Conservation (phyloP, 2,797 vertebrate genomes). For the Chelonia mydas region DNA sequence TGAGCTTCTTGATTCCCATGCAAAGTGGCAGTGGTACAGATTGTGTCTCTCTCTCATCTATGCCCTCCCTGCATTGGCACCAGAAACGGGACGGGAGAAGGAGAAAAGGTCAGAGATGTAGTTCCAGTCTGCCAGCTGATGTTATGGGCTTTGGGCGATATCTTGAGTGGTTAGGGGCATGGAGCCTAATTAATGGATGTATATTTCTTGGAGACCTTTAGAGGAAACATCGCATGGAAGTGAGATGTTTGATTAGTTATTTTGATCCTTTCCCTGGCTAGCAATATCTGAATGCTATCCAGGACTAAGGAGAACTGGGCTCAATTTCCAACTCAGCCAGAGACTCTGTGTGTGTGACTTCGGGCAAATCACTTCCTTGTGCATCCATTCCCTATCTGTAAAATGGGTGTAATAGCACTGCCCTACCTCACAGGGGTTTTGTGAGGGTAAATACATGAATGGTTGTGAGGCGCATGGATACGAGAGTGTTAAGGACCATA, state of each 20-base stretch:
- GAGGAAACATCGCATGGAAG: not conserved
- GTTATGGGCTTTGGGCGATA: not conserved
- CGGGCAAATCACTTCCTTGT: not conserved
- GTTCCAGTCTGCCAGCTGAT: not conserved
- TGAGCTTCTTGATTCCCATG: not conserved
- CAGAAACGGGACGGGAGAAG: not conserved
- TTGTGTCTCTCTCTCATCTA: not conserved
- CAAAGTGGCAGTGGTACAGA: not conserved
- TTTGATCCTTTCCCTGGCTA: not conserved
- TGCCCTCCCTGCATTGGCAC: not conserved
- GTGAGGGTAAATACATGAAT: not conserved
- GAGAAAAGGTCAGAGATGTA: not conserved
- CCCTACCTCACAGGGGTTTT: not conserved
- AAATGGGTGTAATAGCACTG: not conserved
- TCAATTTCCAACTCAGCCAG: not conserved
- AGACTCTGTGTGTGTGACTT: not conserved
- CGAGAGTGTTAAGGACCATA: not conserved
- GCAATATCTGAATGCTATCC: not conserved
- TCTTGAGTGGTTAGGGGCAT: not conserved
- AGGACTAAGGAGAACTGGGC: not conserved
- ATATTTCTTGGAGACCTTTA: not conserved
- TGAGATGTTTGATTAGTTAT: not conserved
- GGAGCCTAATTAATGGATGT: not conserved
- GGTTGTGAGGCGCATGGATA: not conserved
- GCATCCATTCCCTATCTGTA: not conserved